Percentiles rank a stretch among this genome's conserved stretches.
Conservation (phyloP, 2,888 invertebrate species). For the Leucoma salicis region DNA sequence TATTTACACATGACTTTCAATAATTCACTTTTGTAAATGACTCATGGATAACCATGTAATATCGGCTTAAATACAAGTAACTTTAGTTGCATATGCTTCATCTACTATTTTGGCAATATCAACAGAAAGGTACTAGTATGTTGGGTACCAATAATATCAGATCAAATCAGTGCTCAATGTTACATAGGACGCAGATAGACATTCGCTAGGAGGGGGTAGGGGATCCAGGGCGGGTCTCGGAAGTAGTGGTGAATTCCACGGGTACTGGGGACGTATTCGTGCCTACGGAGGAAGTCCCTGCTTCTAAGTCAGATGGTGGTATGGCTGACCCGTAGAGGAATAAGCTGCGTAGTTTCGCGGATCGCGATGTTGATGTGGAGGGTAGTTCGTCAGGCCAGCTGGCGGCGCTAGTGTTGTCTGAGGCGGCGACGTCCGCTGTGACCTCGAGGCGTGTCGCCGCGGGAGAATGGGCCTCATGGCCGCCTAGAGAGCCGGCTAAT, state of each 20-base stretch:
- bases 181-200: not conserved
- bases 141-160: not conserved
- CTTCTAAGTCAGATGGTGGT: conserved; percentile 58
- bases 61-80: too few relatives aligned
- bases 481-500: conserved; percentile 70
- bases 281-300: conserved; percentile 33
- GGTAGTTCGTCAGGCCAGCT: conserved; percentile 63
- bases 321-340: conserved; percentile 69
- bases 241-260: conserved; percentile 14
- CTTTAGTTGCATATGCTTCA: too few relatives aligned
- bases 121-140: not conserved
- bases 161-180: not conserved
- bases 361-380: conserved; percentile 53
- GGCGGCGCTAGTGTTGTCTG: conserved; percentile 54
- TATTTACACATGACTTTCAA: too few relatives aligned
- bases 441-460: conserved; percentile 59
- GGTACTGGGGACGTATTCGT: conserved; percentile 10
- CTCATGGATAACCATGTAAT: too few relatives aligned
- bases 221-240: conserved; percentile 18
- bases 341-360: conserved; percentile 58
- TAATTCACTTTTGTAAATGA: too few relatives aligned
- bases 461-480: conserved; percentile 51
- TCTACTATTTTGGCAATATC: not conserved
- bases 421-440: conserved; percentile 46
- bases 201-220: conserved; percentile 30